phyloP scores from a whole-genome alignment of 2,888 invertebrate genomes.

The Diaperis boleti region DNA sequence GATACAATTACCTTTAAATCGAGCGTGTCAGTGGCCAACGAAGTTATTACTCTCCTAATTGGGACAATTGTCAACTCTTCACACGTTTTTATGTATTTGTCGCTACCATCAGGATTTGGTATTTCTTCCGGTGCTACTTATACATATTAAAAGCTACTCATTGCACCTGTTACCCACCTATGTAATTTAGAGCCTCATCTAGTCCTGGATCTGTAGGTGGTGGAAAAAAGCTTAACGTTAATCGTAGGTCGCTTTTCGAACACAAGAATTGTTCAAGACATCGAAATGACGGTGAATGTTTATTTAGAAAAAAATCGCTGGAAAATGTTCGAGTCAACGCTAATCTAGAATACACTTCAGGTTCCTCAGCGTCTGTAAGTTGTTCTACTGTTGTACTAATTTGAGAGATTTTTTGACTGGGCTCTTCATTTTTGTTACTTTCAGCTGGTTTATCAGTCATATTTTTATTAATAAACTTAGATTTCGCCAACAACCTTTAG shows the following conservation, averaged over 20 bases:
- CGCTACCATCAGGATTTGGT: slow-evolving; percentile 58
- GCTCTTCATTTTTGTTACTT: background rate
- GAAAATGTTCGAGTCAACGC: background rate
- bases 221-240: slow-evolving; percentile 67
- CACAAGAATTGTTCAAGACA: slow-evolving; percentile 62
- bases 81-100: slow-evolving; percentile 62
- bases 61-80: slow-evolving; percentile 62
- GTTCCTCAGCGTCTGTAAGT: background rate
- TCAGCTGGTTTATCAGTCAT: background rate
- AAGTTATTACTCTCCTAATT: slow-evolving; percentile 57
- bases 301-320: slow-evolving; percentile 48
- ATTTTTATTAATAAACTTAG: background rate
- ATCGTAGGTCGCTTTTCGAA: slow-evolving; percentile 66
- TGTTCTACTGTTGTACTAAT: background rate
- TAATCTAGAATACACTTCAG: background rate
- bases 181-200: slow-evolving; percentile 59
- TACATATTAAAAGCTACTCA: background rate
- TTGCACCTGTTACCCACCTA: slow-evolving; percentile 47
- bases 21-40: slow-evolving; percentile 54
- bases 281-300: slow-evolving; percentile 61
- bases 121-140: slow-evolving; percentile 53
- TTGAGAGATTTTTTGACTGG: background rate
- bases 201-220: slow-evolving; percentile 63
- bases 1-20: slow-evolving; percentile 59
- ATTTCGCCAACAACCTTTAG: no score